Evolutionary conservation across 2,888 invertebrate genomes (phyloP).

Genomic region (Cryptocephalus moraei): DNA sequence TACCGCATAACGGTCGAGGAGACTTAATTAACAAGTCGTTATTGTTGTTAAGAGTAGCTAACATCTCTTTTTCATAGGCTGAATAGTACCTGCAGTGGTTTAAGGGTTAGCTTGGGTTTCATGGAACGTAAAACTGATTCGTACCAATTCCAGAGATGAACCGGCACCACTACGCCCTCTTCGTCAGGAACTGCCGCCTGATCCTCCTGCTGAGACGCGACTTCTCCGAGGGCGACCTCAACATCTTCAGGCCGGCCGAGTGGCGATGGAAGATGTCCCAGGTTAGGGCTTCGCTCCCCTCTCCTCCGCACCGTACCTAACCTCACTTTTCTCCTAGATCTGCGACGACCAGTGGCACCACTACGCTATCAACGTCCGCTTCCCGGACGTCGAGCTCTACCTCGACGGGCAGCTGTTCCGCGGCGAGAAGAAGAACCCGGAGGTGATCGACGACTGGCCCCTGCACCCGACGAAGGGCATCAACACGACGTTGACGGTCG

Average conservation of each 20-base stretch:
- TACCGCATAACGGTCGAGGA: too few species aligned
- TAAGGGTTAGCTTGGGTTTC: too few species aligned
- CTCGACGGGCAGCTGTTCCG: constrained; percentile 73
- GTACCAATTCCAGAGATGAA: constrained; percentile 94
- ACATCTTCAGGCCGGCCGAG: constrained; percentile 94
- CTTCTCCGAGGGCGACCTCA: constrained; percentile 84
- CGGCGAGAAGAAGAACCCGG: constrained; percentile 70
- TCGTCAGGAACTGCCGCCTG: constrained; percentile 93
- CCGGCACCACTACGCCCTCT: constrained; percentile 95
- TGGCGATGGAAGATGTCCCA: constrained; percentile 97
- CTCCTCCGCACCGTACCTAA: too few species aligned
- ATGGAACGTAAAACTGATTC: too few species aligned
- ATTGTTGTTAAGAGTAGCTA: too few species aligned
- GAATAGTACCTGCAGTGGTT: too few species aligned
- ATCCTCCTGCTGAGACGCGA: constrained; percentile 83
- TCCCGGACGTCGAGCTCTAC: constrained; percentile 79
- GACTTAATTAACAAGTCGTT: too few species aligned
- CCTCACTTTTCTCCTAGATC: constrained; percentile 42
- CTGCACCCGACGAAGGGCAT: constrained; percentile 90
- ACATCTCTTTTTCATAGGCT: too few species aligned
- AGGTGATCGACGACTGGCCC: constrained; percentile 99
- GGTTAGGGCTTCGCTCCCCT: constrained; percentile 39
- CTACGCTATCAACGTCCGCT: constrained; percentile 87
- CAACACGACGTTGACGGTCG: constrained; percentile 87
- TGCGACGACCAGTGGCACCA: constrained; percentile 99